These are phyloP conservation scores for Falco peregrinus DNA, from an alignment of 2,797 vertebrate genomes.

Conservation along the genomic window DNA sequence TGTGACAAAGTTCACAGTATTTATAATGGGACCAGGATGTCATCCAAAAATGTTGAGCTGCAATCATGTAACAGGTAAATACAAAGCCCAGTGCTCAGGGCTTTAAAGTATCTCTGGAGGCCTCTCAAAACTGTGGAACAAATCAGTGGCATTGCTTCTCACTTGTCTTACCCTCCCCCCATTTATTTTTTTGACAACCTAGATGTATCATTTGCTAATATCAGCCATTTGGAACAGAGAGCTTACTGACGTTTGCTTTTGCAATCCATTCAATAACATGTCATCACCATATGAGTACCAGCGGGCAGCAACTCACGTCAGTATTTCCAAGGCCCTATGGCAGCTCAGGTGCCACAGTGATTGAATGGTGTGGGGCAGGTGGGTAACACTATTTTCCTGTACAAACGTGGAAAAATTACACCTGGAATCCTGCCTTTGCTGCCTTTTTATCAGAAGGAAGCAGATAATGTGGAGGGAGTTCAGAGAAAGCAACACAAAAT, in stretches of 20 bases:
- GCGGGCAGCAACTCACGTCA: neutral
- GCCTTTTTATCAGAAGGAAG: neutral
- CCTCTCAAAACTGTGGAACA: neutral
- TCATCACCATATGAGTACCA: neutral
- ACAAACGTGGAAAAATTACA: neutral
- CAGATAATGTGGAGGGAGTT: neutral
- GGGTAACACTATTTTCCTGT: neutral
- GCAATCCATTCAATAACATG: neutral
- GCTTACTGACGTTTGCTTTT: neutral
- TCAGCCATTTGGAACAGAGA: neutral
- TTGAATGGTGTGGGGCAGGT: neutral
- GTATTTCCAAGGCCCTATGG: neutral
- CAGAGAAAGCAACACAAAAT: neutral
- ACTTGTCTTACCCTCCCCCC: neutral
- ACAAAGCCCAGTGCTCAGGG: neutral
- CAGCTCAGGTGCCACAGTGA: neutral
- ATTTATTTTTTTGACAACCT: neutral
- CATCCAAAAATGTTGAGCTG: neutral
- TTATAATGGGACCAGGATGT: neutral
- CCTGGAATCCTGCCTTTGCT: constrained; percentile 11
- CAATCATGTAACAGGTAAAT: neutral
- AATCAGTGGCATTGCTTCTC: neutral
- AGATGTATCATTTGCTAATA: neutral
- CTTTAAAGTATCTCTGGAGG: neutral
- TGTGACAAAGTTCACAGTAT: neutral